A percentile compares a stretch with the other conserved stretches of the same genome.
Conservation (phyloP, 2,113 vertebrate species). For the Ariopsis seemanni region DNA sequence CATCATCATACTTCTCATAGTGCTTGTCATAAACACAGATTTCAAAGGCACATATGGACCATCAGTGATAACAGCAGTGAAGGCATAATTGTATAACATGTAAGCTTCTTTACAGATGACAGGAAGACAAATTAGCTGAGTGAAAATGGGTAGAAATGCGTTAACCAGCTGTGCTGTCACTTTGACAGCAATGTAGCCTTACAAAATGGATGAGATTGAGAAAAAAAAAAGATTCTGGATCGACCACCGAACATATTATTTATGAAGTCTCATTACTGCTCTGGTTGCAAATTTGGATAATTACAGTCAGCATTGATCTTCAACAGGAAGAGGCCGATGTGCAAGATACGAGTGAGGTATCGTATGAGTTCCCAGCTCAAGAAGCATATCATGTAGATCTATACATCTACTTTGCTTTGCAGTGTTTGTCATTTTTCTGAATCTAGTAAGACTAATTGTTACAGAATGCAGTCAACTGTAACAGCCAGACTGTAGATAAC, state of each 20-base stretch:
- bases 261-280: neutral
- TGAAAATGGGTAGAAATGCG: neutral
- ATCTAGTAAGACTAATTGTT: neutral
- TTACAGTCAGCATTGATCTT: neutral
- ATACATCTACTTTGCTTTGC: neutral
- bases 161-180: neutral
- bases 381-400: neutral
- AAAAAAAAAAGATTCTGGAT: neutral
- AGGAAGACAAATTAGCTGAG: neutral
- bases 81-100: neutral
- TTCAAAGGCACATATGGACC: neutral
- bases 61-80: neutral
- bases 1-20: conserved; percentile 48
- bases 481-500: neutral
- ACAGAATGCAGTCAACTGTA: neutral
- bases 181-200: neutral
- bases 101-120: neutral
- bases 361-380: neutral
- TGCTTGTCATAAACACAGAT: neutral
- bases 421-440: neutral
- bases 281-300: neutral
- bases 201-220: neutral
- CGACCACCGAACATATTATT: neutral
- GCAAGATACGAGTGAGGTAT: neutral
- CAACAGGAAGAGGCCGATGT: neutral